Conservation (phyloP, 35 echinoderm and acorn worm species). For the Amphiura filiformis region DNA sequence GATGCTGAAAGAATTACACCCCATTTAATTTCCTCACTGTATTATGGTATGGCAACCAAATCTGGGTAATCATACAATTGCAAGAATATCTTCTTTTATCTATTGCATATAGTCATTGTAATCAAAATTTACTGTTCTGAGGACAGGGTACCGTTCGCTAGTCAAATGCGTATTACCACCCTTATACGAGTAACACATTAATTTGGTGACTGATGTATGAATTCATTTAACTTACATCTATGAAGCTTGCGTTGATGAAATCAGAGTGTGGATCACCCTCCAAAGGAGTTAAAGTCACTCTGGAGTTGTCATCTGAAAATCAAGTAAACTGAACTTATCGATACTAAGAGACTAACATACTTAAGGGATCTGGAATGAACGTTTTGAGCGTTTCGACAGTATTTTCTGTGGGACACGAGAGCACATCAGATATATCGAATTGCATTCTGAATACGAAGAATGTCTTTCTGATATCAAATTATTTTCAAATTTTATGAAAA, state of each 20-base stretch:
- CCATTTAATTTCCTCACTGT: too few species aligned
- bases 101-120: neutral
- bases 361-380: too few species aligned
- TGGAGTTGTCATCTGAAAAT: constrained; percentile 73
- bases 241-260: constrained; percentile 62
- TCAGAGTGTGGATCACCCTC: constrained; percentile 49
- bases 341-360: too few species aligned
- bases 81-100: neutral
- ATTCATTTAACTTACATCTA: constrained; percentile 38
- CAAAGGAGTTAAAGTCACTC: constrained; percentile 34
- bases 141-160: neutral
- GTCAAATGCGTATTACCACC: neutral
- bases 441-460: too few species aligned
- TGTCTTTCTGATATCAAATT: too few species aligned
- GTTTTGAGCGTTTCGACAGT: too few species aligned
- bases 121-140: neutral
- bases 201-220: neutral
- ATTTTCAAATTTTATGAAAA: too few species aligned
- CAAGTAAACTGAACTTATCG: too few species aligned
- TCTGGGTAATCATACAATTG: neutral
- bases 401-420: too few species aligned
- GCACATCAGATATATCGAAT: too few species aligned
- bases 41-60: too few species aligned
- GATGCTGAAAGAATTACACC: too few species aligned
- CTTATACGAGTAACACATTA: neutral